Percentiles rank a stretch among this genome's conserved stretches.
phyloP scores from a whole-genome alignment of 37 sponge, comb jelly and placozoan species.

The Halichondria panicea region DNA sequence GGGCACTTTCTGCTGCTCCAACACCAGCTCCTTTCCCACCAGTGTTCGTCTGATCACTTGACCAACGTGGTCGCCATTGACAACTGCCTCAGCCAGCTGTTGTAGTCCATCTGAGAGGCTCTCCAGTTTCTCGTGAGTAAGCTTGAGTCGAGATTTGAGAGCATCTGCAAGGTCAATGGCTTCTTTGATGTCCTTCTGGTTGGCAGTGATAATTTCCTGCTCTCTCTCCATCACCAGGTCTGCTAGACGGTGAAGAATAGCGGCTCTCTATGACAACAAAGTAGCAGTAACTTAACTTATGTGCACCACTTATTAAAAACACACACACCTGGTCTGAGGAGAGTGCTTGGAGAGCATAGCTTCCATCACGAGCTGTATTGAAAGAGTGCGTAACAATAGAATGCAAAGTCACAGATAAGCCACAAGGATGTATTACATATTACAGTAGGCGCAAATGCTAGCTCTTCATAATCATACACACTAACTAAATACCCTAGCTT shows the following conservation, averaged over 20 bases:
- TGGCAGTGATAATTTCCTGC: slow-evolving; percentile 58
- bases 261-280: slow-evolving; percentile 41
- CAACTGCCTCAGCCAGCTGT: slow-evolving; percentile 58
- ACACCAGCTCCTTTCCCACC: slow-evolving; percentile 65
- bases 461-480: no score
- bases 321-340: slow-evolving; percentile 41
- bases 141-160: slow-evolving; percentile 63
- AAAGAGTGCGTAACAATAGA: slow-evolving; percentile 1
- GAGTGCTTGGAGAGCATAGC: slow-evolving; percentile 33
- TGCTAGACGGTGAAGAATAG: slow-evolving; percentile 64
- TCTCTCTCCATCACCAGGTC: slow-evolving; percentile 67
- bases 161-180: slow-evolving; percentile 48
- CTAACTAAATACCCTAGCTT: neutral
- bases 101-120: slow-evolving; percentile 56
- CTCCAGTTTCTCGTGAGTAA: slow-evolving; percentile 54
- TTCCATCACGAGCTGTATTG: slow-evolving; percentile 26
- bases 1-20: slow-evolving; percentile 80
- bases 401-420: no score
- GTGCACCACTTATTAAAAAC: neutral
- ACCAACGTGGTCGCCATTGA: slow-evolving; percentile 16
- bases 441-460: no score
- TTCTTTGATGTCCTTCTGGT: slow-evolving; percentile 58
- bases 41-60: slow-evolving; percentile 23
- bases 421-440: no score
- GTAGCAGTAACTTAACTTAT: slow-evolving; percentile 1